These are phyloP conservation scores for Caenorhabditis angaria DNA, from an alignment of 2,888 invertebrate genomes.

Conservation along the genomic window DNA sequence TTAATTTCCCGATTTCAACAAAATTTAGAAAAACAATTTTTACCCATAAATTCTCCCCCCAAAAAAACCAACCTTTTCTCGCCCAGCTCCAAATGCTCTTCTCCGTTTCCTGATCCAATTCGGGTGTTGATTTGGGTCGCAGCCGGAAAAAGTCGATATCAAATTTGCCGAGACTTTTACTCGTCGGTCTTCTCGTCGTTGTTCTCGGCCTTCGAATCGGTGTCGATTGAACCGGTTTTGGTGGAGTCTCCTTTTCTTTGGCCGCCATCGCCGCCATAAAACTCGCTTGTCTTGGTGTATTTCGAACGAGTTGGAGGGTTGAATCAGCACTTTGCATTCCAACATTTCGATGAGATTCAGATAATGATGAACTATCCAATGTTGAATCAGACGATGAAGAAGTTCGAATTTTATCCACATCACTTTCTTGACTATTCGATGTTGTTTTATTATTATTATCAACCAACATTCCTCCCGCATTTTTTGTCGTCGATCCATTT, in stretches of 20 bases:
- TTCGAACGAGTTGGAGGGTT: conserved; percentile 7
- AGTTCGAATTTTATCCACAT: conserved; percentile 1
- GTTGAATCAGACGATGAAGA: conserved; percentile 7
- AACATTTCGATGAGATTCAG: not conserved
- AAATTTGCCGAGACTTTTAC: conserved; percentile 7
- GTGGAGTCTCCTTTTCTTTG: conserved; percentile 24
- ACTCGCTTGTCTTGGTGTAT: conserved; percentile 50
- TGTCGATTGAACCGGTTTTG: not conserved
- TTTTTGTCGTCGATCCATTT: conserved; percentile 14
- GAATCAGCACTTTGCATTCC: not conserved
- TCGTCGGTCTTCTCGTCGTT: not conserved
- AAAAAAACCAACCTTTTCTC: not conserved
- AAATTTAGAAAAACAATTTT: not conserved
- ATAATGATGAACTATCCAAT: conserved; percentile 4
- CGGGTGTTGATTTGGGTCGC: conserved; percentile 1
- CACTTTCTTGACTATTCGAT: not conserved
- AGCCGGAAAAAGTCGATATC: not conserved
- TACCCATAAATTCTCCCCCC: no score
- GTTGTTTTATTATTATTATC: not conserved
- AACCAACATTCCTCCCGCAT: conserved; percentile 6
- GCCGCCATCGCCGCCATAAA: conserved; percentile 50
- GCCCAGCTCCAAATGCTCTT: not conserved
- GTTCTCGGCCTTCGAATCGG: conserved; percentile 4
- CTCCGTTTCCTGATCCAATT: not conserved
- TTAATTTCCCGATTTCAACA: no score